phyloP scores from a whole-genome alignment of 1,140 invertebrate genomes.

The Oryctes rhinoceros region DNA sequence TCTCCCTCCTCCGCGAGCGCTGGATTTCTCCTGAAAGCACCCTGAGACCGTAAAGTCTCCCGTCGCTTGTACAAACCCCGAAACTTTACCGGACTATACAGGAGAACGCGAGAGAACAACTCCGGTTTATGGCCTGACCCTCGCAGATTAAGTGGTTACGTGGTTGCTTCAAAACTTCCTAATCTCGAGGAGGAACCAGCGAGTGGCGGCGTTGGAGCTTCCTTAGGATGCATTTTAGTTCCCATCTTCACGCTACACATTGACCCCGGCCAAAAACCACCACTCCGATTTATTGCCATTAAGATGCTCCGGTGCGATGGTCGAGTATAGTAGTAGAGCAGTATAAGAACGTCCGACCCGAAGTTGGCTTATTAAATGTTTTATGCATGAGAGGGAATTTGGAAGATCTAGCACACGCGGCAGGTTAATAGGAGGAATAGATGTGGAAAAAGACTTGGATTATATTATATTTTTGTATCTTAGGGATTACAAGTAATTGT shows the following conservation, averaged over 20 bases:
- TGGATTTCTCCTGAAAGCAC: constrained; percentile 39
- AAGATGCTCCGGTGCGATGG: not conserved
- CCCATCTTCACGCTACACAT: not conserved
- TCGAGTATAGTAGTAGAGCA: not conserved
- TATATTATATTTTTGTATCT: no score
- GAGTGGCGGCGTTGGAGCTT: constrained; percentile 7
- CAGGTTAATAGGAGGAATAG: no score
- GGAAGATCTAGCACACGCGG: not conserved
- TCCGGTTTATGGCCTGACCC: constrained; percentile 58
- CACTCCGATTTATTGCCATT: constrained; percentile 13
- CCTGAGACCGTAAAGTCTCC: constrained; percentile 49
- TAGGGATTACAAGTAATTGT: no score
- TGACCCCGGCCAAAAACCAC: constrained; percentile 37
- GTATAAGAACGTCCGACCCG: not conserved
- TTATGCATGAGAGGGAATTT: not conserved
- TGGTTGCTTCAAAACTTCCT: constrained; percentile 56
- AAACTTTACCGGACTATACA: constrained; percentile 45
- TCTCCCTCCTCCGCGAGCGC: not conserved
- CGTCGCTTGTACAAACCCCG: constrained; percentile 32
- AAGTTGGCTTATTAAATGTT: constrained; percentile 20
- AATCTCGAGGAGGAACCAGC: constrained; percentile 46
- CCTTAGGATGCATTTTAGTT: constrained; percentile 44
- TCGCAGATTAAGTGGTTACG: constrained; percentile 59
- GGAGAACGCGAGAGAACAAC: constrained; percentile 44
- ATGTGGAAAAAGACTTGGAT: no score